A percentile compares a stretch with the other conserved stretches of the same genome.
Conservation (phyloP, 1,140 invertebrate genomes). For the Apis laboriosa region DNA sequence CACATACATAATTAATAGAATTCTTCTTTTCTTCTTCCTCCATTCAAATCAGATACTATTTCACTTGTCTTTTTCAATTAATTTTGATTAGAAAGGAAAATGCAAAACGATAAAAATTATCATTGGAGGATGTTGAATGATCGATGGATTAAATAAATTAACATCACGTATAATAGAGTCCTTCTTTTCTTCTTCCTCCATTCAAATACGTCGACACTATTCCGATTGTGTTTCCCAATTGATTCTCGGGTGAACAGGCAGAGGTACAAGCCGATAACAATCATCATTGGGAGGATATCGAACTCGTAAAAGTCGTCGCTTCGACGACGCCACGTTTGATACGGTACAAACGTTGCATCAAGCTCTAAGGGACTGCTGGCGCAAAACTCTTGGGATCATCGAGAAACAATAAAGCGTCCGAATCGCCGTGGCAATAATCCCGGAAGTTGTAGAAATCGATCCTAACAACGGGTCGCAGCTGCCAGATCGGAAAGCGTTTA, state of each 20-base stretch:
- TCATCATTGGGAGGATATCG: neutral
- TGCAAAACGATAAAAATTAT: too few species aligned
- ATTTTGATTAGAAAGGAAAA: too few species aligned
- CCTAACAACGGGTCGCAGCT: neutral
- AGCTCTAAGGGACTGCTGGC: neutral
- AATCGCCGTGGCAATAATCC: slow-evolving; percentile 22
- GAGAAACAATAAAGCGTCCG: slow-evolving; percentile 21
- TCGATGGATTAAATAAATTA: too few species aligned
- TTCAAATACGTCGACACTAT: too few species aligned
- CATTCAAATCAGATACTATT: neutral
- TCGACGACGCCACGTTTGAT: neutral
- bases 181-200: too few species aligned
- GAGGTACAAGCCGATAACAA: neutral
- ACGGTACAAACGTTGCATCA: neutral
- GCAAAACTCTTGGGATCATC: slow-evolving; percentile 4
- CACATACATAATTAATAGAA: too few species aligned
- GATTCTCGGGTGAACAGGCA: neutral
- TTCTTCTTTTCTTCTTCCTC: too few species aligned
- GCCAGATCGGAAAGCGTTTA: slow-evolving; percentile 18
- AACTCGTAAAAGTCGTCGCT: slow-evolving; percentile 8
- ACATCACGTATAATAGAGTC: too few species aligned
- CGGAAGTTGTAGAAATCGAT: slow-evolving; percentile 14
- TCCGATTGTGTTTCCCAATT: neutral
- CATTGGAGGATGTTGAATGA: too few species aligned
- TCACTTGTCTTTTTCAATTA: too few species aligned